Base-by-base conservation (phyloP, 2,113 vertebrate species). In the Pavo muticus region DNA sequence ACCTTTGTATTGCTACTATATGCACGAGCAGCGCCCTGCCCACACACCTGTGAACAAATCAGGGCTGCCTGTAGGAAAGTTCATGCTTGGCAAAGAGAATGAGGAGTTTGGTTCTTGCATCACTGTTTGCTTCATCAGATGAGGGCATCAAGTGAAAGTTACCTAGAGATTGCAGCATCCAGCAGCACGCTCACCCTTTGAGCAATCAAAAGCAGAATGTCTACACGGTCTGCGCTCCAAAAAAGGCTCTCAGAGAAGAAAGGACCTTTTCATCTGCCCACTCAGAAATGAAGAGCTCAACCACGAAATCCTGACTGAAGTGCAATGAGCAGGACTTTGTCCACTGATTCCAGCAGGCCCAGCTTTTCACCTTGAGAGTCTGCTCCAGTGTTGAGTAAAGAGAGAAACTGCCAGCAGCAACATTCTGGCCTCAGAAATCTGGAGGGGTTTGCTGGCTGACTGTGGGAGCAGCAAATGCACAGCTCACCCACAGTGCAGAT, bases 351-450 rank as follows among this genome's bases (percentile, higher is more conserved):
- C 93, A 96, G 68, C 70, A 90, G 90, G 83, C 30, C 40, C 73
- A 87, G 93, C 76, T 95, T 96, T 95, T 93, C 48, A 95, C 37
- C 76, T 48, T 0, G 0, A 84, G 76, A 75, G 57, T 5, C 86
- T 86, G 80, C 30, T 86, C 65, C 80, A 56, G 60, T 78, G 57
- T 78, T 94, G 61, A 80, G 83, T 37, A 87, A 86, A 75, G 83
- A 95, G 90, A 88, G 80, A 87, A 94, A 63, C 72, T 93, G 85
- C 88, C 83, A 91, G 80, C 44, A 93, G 93, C 88, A 88, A 75
- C 75, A 86, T 77, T 72, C 90, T 88, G 90, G 90, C 79, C 82
- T 91, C 3, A 0, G 84, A 85, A 94, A 73, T 70, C 74, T 90
- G 95, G 79, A 93, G 87, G 68, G 89, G 56, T 86, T 93, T 91